phyloP scores from a whole-genome alignment of 2,888 invertebrate species.

The Cephus spinipes region DNA sequence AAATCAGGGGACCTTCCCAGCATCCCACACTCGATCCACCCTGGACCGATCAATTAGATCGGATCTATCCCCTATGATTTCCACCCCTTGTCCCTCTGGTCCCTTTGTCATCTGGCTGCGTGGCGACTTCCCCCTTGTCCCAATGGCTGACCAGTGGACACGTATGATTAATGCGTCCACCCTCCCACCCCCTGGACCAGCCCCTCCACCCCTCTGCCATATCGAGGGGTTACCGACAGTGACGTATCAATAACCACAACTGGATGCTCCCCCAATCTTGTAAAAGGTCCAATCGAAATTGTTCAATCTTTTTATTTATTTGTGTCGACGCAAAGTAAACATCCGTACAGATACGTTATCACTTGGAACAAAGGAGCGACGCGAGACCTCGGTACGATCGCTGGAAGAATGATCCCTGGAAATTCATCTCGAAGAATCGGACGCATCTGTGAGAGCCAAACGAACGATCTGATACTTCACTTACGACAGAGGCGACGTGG shows the following conservation, averaged over 20 bases:
- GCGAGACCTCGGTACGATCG: no score
- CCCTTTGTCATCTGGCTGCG: background rate
- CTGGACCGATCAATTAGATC: constrained; percentile 29
- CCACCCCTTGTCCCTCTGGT: constrained; percentile 13
- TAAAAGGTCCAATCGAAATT: no score
- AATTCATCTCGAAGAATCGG: no score
- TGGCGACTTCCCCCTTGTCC: background rate
- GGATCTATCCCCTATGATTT: constrained; percentile 28
- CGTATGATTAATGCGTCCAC: background rate
- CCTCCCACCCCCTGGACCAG: background rate
- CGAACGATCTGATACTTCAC: no score
- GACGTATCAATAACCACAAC: background rate
- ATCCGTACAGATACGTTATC: no score
- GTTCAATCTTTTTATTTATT: no score
- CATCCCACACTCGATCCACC: background rate
- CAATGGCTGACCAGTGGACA: background rate
- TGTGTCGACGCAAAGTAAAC: no score
- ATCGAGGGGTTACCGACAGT: background rate
- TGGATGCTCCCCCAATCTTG: no score
- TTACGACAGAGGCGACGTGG: no score
- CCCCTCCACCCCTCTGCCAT: background rate
- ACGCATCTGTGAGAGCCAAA: no score
- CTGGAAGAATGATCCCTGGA: no score
- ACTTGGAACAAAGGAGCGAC: no score
- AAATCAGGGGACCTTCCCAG: constrained; percentile 7